These are phyloP conservation scores for Choristoneura rosaceana DNA, from an alignment of 2,888 invertebrate species.

Conservation along the genomic window DNA sequence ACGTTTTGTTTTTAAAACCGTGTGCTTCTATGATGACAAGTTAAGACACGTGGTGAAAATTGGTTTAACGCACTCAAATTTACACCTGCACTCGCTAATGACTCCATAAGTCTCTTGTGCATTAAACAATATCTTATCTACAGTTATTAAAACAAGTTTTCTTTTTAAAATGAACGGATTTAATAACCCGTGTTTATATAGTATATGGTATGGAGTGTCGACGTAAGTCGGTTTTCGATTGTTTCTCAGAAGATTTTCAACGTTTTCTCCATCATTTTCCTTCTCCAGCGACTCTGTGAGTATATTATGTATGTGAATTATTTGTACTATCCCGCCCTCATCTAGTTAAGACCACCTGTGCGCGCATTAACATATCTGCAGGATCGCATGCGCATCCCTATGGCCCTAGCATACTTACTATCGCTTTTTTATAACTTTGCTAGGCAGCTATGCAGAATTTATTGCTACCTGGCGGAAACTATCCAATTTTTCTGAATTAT, in stretches of 20 bases:
- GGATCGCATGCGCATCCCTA: constrained; percentile 16
- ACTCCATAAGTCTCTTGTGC: background rate
- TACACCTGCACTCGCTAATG: background rate
- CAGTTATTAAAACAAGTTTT: background rate
- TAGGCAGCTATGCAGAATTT: no score
- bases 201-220: no score
- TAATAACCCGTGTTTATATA: no score
- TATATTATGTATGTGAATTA: background rate
- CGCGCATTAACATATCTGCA: constrained; percentile 69
- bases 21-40: no score
- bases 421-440: no score
- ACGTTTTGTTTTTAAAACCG: no score
- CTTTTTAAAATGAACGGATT: background rate
- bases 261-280: background rate
- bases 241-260: background rate
- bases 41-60: no score
- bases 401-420: background rate
- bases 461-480: no score
- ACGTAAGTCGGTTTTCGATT: no score
- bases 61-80: background rate
- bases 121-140: background rate
- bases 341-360: constrained; percentile 73
- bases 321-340: constrained; percentile 41
- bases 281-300: background rate
- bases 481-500: no score